Base-by-base conservation (phyloP, 1,140 invertebrate species). In the Helicorthomorpha holstii region DNA sequence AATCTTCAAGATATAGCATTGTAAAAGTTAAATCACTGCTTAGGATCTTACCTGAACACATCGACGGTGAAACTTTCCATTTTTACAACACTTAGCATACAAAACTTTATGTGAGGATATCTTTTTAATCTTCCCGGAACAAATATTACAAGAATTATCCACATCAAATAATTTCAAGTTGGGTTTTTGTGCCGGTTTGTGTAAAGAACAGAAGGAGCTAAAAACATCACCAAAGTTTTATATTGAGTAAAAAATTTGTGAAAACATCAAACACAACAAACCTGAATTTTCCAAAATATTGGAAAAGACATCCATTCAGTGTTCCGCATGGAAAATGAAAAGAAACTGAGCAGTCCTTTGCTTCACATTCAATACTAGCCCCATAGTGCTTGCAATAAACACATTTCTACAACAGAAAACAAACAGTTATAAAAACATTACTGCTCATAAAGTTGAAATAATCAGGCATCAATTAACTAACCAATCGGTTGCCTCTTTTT, bases 271-370 rank as follows among this genome's bases (percentile, higher is more conserved):
- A 34, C 29, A 7, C 29, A 7, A 7, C 69, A 60, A 62, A 80
- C 77, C 69, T 73, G 58, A 75, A 80, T 57, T 72, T 68, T 23
- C 69, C 73, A 63, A 71, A 78, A 64, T 76, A 81, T 56, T 78
- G 76, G 59, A 73, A 69, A 27, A 78, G 62, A 1, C 72, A 70
- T 19, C 70, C 71, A 59, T 70, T 64, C 48, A 68, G 61, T 38
- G 74, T 53, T 0, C 78, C 79, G 69, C 80, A 82, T 2, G 73
- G 72, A 43, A 74, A 71, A 62, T 82, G 80, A 63, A 79, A 82
- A 2, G 66, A 69, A 50, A 59, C 62, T 56, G 70, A 70, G 61
- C 80, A 81, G 48, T 63, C 68, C 48, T 55, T 54, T 49, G 71
- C 65, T 53, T 66, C 69, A 63, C 80, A 82, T 25, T 76, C 77